A percentile compares a stretch with the other conserved stretches of the same genome.
Evolutionary conservation across 2,888 invertebrate species (phyloP).

Genomic region (Drosophila kambysellisi): DNA sequence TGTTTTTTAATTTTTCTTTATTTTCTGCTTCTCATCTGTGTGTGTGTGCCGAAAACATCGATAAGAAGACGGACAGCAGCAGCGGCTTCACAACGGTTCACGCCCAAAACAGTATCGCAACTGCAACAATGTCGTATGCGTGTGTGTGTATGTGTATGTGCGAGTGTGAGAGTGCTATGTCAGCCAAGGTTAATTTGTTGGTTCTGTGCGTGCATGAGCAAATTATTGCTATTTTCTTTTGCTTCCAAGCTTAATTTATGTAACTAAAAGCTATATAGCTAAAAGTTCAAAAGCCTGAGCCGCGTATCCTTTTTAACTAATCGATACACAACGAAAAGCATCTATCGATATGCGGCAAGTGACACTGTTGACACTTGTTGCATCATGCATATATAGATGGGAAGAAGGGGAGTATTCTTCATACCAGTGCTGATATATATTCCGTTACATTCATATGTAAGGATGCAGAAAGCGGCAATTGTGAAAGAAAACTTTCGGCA

Average conservation of each 20-base stretch:
- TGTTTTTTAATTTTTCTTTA: slow-evolving; percentile 30
- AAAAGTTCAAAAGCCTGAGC: slow-evolving; percentile 9
- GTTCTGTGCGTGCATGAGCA: slow-evolving; percentile 5
- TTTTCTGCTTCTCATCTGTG: slow-evolving; percentile 24
- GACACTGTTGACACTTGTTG: slow-evolving; percentile 50
- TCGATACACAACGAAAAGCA: slow-evolving; percentile 30
- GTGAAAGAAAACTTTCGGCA: neutral
- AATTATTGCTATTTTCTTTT: slow-evolving; percentile 12
- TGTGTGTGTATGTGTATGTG: slow-evolving; percentile 8
- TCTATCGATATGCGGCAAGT: slow-evolving; percentile 44
- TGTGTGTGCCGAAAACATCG: slow-evolving; percentile 43
- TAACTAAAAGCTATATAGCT: slow-evolving; percentile 15
- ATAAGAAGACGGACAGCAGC: slow-evolving; percentile 60
- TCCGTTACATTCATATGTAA: neutral
- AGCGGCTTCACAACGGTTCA: slow-evolving; percentile 51
- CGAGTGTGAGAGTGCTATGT: slow-evolving; percentile 4
- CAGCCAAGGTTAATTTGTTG: slow-evolving; percentile 41
- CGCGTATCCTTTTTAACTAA: neutral
- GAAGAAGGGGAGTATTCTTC: neutral
- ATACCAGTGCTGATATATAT: neutral
- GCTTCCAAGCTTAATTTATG: slow-evolving; percentile 16
- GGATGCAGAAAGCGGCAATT: neutral
- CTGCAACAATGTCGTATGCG: slow-evolving; percentile 24
- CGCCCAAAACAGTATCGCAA: slow-evolving; percentile 67
- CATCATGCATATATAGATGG: slow-evolving; percentile 13